Evolutionary conservation across 2,797 vertebrate genomes (phyloP), one percentile per base, ranked within the genome.

Genomic region (Fistularia tabacaria): DNA sequence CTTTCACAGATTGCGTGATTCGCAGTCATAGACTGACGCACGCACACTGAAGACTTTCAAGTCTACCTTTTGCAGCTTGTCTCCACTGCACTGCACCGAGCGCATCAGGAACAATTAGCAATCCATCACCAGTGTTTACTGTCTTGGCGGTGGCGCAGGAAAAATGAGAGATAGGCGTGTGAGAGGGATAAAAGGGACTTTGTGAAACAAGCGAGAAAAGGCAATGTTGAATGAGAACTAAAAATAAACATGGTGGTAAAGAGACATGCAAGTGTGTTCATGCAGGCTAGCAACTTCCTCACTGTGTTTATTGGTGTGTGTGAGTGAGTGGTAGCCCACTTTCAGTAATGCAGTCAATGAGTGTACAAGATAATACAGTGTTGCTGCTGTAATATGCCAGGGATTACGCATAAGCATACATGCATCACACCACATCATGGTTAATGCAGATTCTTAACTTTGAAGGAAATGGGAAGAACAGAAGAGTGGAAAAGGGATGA

Each of bases 111-210:
- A 12, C 76, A 85, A 88, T 89, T 88, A 88, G 85, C 75, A 80
- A 88, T 88, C 86, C 83, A 89, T 88, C 85, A 87, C 70, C 39
- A 53, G 74, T 88, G 82, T 86, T 87, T 86, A 82, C 81, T 81
- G 84, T 82, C 81, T 77, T 76, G 71, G 68, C 66, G 73, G 73
- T 69, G 62, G 67, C 12, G 65, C 50, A 40, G 56, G 59, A 44
- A 63, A 1, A 5, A 14, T 8, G 60, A 65, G 56, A 55, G 54
- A 60, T 65, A 54, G 71, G 73, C 46, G 53, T 47, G 54, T 69
- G 76, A 79, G 74, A 54, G 51, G 51, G 69, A 65, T 57, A 73
- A 77, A 74, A 76, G 73, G n/a, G 44, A 12, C 15, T 38, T 11
- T 14, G 41, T 14, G 63, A 66, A 71, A 79, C 57, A 76, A 71